Evolutionary conservation across 2,888 invertebrate genomes (phyloP), one percentile per base, ranked within the genome.

Genomic region (Ennomos quercinarius): DNA sequence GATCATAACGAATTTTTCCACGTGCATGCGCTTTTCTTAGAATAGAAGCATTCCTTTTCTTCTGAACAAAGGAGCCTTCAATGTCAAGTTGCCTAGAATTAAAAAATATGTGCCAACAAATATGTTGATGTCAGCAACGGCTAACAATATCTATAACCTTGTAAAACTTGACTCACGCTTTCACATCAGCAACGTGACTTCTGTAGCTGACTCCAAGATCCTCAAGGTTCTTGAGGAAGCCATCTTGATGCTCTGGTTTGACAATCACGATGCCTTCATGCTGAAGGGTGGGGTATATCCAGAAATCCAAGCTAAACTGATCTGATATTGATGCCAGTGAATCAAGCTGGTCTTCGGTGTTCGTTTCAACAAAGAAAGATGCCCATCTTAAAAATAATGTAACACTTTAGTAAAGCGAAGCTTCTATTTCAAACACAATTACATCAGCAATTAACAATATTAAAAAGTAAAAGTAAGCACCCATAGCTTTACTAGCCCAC

Each of bases 131-230:
- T 27, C 27, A 27, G 27, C 27, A 27, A 27, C 27, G 27, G 27
- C 6, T 27, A 27, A 27, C 27, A 27, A 27, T 17, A 27, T 17
- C 27, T 3, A 27, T 27, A 5, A 27, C 5, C 27, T 27, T 27
- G 27, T 27, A 27, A 27, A 27, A 27, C 27, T 27, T 27, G 27
- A 27, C 81, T 84, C 75, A 93, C 93, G 73, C 67, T 68, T 93
- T 88, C 0, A 94, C 86, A 74, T 94, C 83, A 2, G 90, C 81
- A 34, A 87, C 74, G 51, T 91, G 85, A 3, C 93, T 73, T 41
- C 74, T 78, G 70, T 89, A 88, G 0, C 70, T 45, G 43, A 94
- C 90, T 0, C 74, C 75, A 9, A 82, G 67, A 0, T 71, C 63
- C 0, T 77, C 70, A 39, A 94, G 66, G 0, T 80, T 70, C 3